Evolutionary conservation across 2,797 vertebrate species (phyloP), one percentile per base, ranked within the genome.

Genomic region (Coracias cyanogaster): DNA sequence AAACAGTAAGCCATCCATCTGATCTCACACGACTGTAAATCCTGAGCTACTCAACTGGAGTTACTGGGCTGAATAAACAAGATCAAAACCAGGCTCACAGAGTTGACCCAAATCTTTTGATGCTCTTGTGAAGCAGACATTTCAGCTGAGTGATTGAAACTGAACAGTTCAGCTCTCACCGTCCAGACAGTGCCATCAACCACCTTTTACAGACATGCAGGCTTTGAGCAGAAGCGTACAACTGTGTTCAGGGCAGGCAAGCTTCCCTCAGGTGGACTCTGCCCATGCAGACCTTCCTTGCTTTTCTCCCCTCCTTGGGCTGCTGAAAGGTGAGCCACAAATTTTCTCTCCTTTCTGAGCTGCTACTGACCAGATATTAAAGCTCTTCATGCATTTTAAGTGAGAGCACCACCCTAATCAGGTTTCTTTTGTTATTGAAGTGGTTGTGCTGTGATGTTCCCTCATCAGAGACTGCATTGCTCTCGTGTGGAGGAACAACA

Each of bases 11-110:
- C 20, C 16, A 46, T 24, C 51, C 19, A 0, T 66, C 88, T 69
- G 72, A 65, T 48, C 52, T 81, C 46, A 82, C 10, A 31, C 15
- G 46, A 65, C 14, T 20, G 25, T 65, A 83, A 81, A 74, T 88
- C 49, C 65, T 78, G 41, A 94, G 25, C 26, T 88, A 16, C 52
- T 81, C 45, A 65, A 60, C 37, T 81, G 54, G 11, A 72, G 26
- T 64, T 57, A 81, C 45, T 58, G 57, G 37, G 25, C 51, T 77
- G 51, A 51, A 64, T 46, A 95, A 90, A 86, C 17, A 61, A 69
- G 62, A 81, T 58, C 49, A 92, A 78, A 90, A 62, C 2, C 25
- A 65, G 24, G 8, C 78, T 91, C 18, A 31, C 1, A 3, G 15
- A 19, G 21, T 8, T 69, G 71, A 79, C 45, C 45, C 29, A 72